These are phyloP conservation scores for Cladopsammia gracilis DNA, from an alignment of 64 coral and sea anemone species.

Conservation along the genomic window DNA sequence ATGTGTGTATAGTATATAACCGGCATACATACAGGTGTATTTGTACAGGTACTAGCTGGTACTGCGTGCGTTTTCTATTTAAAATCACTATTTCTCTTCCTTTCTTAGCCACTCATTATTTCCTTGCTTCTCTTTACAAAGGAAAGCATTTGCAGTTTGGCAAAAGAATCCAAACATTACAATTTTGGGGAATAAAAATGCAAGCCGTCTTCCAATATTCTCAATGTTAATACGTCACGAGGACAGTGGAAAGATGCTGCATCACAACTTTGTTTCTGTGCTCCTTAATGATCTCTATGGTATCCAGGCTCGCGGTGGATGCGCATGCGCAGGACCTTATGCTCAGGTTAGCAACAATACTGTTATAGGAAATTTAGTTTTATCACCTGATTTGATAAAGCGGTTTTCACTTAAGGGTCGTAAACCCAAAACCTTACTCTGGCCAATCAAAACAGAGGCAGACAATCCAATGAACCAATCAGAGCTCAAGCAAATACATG, in stretches of 20 bases:
- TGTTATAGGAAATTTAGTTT: no score
- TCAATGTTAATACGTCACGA: slow-evolving; percentile 84
- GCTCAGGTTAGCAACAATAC: slow-evolving; percentile 58
- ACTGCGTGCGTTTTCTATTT: no score
- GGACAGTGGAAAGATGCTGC: slow-evolving; percentile 82
- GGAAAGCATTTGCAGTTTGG: slow-evolving; percentile 70
- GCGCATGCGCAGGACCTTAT: slow-evolving; percentile 94
- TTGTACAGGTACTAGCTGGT: no score
- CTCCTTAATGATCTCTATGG: slow-evolving; percentile 90
- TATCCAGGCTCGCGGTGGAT: slow-evolving; percentile 86
- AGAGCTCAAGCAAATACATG: no score
- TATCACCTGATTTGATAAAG: no score
- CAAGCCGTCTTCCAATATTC: slow-evolving; percentile 84
- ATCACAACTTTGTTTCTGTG: slow-evolving; percentile 92
- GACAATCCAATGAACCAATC: no score
- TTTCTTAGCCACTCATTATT: not conserved
- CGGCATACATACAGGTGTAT: no score
- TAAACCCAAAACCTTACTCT: no score
- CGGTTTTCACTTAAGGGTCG: no score
- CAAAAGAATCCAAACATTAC: slow-evolving; percentile 59
- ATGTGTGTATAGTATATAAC: no score
- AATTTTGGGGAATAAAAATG: slow-evolving; percentile 69
- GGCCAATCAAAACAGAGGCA: no score
- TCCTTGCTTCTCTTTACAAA: not conserved
- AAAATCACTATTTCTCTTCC: no score